Conservation (phyloP, 2,113 vertebrate genomes). For the Trinectes maculatus region DNA sequence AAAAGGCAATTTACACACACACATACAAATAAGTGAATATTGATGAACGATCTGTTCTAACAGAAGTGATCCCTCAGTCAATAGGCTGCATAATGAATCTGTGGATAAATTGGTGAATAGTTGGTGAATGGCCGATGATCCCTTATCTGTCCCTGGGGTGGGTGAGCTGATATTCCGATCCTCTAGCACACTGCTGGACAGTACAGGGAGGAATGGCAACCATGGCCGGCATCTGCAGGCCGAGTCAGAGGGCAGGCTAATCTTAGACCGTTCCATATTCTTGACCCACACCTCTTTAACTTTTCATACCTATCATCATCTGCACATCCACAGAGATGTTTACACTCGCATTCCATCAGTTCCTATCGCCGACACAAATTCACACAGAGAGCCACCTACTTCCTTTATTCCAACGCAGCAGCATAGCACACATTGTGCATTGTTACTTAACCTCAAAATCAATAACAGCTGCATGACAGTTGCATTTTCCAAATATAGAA, state of each 20-base stretch:
- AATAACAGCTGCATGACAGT: slow-evolving; percentile 54
- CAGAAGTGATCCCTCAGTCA: too few relatives aligned
- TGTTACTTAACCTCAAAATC: slow-evolving; percentile 42
- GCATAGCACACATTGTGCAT: slow-evolving; percentile 18
- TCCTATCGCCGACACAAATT: slow-evolving; percentile 34
- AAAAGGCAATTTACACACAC: slow-evolving; percentile 2
- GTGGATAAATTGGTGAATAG: slow-evolving; percentile 11
- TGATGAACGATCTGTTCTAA: slow-evolving; percentile 19
- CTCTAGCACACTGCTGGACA: slow-evolving; percentile 53
- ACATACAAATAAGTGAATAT: not conserved
- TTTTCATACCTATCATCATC: slow-evolving; percentile 40
- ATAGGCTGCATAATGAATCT: not conserved
- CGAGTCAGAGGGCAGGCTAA: slow-evolving; percentile 72
- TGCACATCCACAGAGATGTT: slow-evolving; percentile 51
- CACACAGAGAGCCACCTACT: slow-evolving; percentile 18
- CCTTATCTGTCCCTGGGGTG: slow-evolving; percentile 23
- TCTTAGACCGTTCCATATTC: slow-evolving; percentile 73
- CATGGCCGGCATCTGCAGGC: slow-evolving; percentile 68
- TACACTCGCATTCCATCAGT: slow-evolving; percentile 53
- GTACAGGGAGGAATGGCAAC: slow-evolving; percentile 62
- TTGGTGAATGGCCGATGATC: slow-evolving; percentile 43
- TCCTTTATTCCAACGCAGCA: too few relatives aligned
- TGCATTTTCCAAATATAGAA: slow-evolving; percentile 31
- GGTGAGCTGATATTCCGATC: slow-evolving; percentile 39
- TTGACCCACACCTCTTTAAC: slow-evolving; percentile 41